These are phyloP conservation scores for Geococcyx californianus DNA, from an alignment of 2,113 vertebrate species.

Conservation along the genomic window DNA sequence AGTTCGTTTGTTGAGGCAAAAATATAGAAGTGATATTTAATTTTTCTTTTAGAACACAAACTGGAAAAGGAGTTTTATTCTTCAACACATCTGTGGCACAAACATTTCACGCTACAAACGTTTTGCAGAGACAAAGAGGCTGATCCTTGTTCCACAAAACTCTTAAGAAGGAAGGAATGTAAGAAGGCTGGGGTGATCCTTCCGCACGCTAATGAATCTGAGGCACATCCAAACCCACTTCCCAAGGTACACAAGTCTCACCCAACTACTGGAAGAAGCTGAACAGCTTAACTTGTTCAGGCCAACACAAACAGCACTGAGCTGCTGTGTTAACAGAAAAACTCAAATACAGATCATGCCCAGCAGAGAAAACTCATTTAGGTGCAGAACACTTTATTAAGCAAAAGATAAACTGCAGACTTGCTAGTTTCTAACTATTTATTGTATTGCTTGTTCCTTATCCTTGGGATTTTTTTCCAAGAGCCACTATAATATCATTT, in stretches of 20 bases:
- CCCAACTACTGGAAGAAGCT: background rate
- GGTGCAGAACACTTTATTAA: background rate
- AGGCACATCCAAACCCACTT: background rate
- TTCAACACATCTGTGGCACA: background rate
- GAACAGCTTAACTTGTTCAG: background rate
- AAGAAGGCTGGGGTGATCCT: background rate
- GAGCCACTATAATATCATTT: background rate
- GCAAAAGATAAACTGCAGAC: background rate
- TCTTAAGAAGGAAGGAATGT: background rate
- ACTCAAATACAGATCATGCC: background rate
- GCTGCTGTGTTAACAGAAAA: background rate
- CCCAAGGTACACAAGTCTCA: background rate
- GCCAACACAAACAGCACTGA: background rate
- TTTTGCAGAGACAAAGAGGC: background rate
- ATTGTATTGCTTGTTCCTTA: background rate
- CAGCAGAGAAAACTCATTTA: background rate
- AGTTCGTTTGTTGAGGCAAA: background rate
- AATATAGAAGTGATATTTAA: background rate
- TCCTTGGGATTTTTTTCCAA: background rate
- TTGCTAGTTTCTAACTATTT: background rate
- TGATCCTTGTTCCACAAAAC: background rate
- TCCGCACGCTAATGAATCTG: background rate
- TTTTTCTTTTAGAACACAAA: background rate
- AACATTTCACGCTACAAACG: background rate
- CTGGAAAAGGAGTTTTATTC: background rate